Evolutionary conservation across 2,113 vertebrate species (phyloP), one percentile per base, ranked within the genome.

Genomic region (Herpetotheres cachinnans): DNA sequence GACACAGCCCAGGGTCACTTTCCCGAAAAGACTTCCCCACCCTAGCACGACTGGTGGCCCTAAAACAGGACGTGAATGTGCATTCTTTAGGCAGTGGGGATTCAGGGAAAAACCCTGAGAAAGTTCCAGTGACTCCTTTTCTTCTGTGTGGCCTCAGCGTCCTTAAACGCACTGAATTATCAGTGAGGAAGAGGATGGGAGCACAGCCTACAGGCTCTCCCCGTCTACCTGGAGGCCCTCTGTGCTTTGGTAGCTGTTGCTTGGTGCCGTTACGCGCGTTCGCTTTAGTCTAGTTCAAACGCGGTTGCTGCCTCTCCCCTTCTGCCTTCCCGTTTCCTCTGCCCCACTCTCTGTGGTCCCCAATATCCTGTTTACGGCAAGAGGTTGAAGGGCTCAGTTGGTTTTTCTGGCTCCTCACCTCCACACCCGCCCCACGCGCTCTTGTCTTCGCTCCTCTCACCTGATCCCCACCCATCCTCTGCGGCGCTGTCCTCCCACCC

Each of bases 391-490:
- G 69, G 80, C 18, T 78, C 0, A 0, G 24, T 32, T 16, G 66
- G 34, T 65, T 91, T 79, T 72, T 80, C 54, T 6, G 71, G 44
- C 63, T 94, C 36, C 11, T n/a, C 69, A 52, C 36, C 66, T 61
- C 61, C 1, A 1, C 86, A 86, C 58, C 58, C 54, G 0, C 84
- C 85, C 69, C 3, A 1, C 5, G 5, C 29, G 0, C 34, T 88
- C 89, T 54, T 8, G 0, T 30, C 70, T 36, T 61, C 7, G 4
- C 61, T 83, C 30, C 44, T 79, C 70, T 95, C 86, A 89, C 94
- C 86, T 89, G 62, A 16, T 66, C 91, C 62, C 81, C 95, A 93
- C 96, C 91, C 89, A 95, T 86, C 80, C 93, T 92, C 80, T 73
- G 95, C 6, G 18, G 40, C 8, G 2, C 32, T 0, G 0, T 16